Evolutionary conservation across 1,140 invertebrate species (phyloP).

Genomic region (Contarinia nasturtii): DNA sequence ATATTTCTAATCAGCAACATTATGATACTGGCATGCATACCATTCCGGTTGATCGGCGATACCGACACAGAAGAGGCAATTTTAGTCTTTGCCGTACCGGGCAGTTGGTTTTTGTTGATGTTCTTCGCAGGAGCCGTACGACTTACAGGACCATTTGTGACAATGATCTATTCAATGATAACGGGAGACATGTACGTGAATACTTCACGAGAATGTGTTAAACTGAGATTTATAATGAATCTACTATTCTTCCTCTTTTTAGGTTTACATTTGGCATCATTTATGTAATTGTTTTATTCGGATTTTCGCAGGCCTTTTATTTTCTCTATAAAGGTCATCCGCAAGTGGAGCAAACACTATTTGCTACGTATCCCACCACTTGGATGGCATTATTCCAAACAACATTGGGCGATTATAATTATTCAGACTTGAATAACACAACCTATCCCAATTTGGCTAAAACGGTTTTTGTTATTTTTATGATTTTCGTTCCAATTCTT

Average conservation of each 20-base stretch:
- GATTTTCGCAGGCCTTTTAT: conserved; percentile 92
- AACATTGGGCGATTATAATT: conserved; percentile 94
- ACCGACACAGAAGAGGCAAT: conserved; percentile 76
- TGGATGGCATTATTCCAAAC: conserved; percentile 98
- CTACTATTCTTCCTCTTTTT: no score
- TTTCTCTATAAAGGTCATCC: conserved; percentile 85
- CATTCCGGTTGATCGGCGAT: conserved; percentile 56
- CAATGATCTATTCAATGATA: conserved; percentile 98
- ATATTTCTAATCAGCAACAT: conserved; percentile 87
- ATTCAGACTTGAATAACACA: conserved; percentile 71
- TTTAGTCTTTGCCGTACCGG: conserved; percentile 77
- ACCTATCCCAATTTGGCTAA: conserved; percentile 83
- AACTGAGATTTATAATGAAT: no score
- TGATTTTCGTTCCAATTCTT: conserved; percentile 92
- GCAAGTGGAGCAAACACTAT: conserved; percentile 55
- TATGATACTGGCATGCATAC: conserved; percentile 81
- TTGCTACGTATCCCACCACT: conserved; percentile 69
- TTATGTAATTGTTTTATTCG: conserved; percentile 80
- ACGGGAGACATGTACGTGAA: conserved; percentile 94
- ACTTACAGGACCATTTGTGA: conserved; percentile 90
- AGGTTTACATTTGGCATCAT: conserved; percentile 94
- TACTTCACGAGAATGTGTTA: no score
- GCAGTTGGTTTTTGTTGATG: conserved; percentile 93
- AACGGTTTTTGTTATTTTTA: conserved; percentile 88
- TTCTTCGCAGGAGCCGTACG: conserved; percentile 93